phyloP scores from a whole-genome alignment of 2,113 vertebrate genomes.

The Cryptotis parvus region DNA sequence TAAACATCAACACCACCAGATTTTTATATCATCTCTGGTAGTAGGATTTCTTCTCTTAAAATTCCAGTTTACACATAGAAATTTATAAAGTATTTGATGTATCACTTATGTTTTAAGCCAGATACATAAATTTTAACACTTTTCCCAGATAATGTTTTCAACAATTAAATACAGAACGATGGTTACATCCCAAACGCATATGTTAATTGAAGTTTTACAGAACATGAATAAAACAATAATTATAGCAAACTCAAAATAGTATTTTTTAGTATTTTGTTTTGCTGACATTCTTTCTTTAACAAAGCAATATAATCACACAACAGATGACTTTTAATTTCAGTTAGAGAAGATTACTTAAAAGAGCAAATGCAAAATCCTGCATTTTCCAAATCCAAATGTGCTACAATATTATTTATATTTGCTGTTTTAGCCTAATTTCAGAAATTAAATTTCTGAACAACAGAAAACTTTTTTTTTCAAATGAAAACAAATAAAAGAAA shows the following conservation, averaged over 20 bases:
- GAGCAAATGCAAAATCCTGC: neutral
- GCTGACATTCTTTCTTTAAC: neutral
- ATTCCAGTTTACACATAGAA: neutral
- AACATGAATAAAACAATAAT: neutral
- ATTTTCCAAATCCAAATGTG: neutral
- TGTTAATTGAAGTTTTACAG: neutral
- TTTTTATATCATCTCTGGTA: neutral
- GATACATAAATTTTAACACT: too few relatives aligned
- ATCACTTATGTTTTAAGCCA: neutral
- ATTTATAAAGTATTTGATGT: neutral
- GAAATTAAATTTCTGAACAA: constrained; percentile 35
- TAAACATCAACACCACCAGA: neutral
- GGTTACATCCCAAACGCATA: neutral
- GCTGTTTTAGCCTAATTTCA: neutral
- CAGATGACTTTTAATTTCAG: neutral
- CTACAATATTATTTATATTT: neutral
- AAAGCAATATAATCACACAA: neutral
- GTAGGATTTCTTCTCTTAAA: neutral
- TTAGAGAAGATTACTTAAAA: neutral
- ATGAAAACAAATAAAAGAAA: neutral
- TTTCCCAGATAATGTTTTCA: neutral
- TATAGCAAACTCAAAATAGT: neutral
- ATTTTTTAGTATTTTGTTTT: neutral
- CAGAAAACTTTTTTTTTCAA: neutral
- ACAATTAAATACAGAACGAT: neutral